These are phyloP conservation scores for Uropsilus gracilis DNA, from an alignment of 2,113 vertebrate genomes.

Conservation along the genomic window DNA sequence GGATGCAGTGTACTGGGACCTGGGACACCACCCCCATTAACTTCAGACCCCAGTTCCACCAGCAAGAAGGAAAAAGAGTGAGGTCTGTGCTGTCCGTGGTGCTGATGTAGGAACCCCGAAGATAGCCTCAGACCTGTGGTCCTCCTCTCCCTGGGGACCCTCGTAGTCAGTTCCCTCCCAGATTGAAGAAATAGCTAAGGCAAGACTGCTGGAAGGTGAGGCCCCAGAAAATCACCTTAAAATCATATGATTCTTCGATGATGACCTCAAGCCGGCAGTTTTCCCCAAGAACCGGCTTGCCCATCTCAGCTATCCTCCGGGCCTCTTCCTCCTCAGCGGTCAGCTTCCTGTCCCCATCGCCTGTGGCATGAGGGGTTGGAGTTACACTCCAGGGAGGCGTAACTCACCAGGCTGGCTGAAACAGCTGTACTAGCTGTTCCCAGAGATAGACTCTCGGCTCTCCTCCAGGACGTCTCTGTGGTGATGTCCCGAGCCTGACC, in stretches of 20 bases:
- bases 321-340: constrained; percentile 93
- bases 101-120: not conserved
- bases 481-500: not conserved
- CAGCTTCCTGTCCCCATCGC: constrained; percentile 88
- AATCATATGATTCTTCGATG: constrained; percentile 97
- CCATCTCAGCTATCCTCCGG: constrained; percentile 95
- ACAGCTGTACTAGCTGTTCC: not conserved
- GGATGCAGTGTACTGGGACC: rapidly evolving
- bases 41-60: not conserved
- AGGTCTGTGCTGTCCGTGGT: not conserved
- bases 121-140: rapidly evolving
- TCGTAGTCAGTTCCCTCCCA: not conserved
- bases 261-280: constrained; percentile 94
- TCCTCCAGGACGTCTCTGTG: not conserved
- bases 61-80: rapidly evolving
- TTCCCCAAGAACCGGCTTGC: constrained; percentile 94
- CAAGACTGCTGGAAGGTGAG: not conserved
- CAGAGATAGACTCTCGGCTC: not conserved
- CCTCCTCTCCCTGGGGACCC: not conserved
- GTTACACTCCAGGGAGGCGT: constrained; percentile 36
- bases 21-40: not conserved
- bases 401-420: not conserved
- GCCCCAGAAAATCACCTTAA: constrained; percentile 88
- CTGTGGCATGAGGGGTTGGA: constrained; percentile 74
- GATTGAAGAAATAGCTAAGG: not conserved